Percentiles rank a stretch among this genome's conserved stretches.
These are phyloP conservation scores for Emys orbicularis DNA, from an alignment of 2,797 vertebrate genomes.

Conservation along the genomic window DNA sequence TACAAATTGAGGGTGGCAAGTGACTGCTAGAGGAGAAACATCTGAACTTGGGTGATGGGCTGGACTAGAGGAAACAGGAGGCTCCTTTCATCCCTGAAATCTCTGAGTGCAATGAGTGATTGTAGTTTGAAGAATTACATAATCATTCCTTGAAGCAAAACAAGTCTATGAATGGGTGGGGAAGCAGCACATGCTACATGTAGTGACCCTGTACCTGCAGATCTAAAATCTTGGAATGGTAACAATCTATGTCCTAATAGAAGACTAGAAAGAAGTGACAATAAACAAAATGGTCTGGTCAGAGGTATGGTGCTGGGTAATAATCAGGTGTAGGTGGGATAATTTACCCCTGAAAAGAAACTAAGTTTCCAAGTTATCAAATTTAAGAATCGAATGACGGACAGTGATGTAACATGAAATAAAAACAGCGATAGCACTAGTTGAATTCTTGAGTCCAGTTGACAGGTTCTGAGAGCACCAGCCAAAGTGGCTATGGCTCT, in stretches of 20 bases:
- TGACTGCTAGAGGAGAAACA: not conserved
- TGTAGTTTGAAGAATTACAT: not conserved
- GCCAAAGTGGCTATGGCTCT: not conserved
- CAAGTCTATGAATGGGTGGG: not conserved
- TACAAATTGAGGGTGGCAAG: rapidly evolving
- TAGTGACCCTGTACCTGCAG: not conserved
- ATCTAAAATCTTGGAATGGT: not conserved
- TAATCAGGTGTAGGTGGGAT: not conserved
- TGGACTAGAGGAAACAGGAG: not conserved
- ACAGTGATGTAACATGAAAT: not conserved
- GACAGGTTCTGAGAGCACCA: not conserved
- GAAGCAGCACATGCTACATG: not conserved
- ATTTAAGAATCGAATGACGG: not conserved
- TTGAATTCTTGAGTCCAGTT: not conserved
- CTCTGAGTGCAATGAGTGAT: not conserved
- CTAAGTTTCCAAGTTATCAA: not conserved
- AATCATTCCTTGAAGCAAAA: not conserved
- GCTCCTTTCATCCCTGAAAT: not conserved
- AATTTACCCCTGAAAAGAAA: not conserved
- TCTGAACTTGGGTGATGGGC: rapidly evolving
- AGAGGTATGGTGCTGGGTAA: not conserved
- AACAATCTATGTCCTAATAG: not conserved
- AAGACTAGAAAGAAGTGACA: not conserved
- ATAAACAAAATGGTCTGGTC: not conserved
- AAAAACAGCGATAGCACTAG: not conserved